Evolutionary conservation across 2,797 vertebrate species (phyloP), one percentile per base, ranked within the genome.

Genomic region (Zalophus californianus): DNA sequence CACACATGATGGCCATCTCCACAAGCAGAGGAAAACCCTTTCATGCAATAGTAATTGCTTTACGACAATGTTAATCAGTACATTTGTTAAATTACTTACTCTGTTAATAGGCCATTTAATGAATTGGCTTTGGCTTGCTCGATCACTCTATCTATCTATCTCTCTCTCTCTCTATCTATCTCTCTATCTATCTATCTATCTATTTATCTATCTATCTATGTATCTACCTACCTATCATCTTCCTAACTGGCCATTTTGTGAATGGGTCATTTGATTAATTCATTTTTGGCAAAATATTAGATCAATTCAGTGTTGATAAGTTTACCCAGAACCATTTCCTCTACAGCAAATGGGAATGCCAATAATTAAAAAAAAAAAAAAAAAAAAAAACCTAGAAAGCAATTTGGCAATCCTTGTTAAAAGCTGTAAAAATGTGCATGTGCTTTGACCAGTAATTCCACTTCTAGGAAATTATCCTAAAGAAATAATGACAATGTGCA

Each of bases 391-490:
- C 38, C 64, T 95, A 54, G 58, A 94, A 90, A 89, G 48, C 72
- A 93, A 84, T 68, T 96, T 92, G 50, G 32, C 62, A 54, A 79
- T 75, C 14, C 11, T 72, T 91, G 20, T 91, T 90, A 89, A 64
- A 88, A 86, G 41, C 44, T 91, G 5, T 83, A 92, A 96, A 86
- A 66, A 56, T 86, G 23, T 68, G 13, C 18, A 23, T 75, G 18
- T 94, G 96, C 66, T 58, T 50, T 96, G 86, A 95, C 60, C 70
- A 96, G 72, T 11, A 84, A 87, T 90, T 68, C 38, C 20, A 85
- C 70, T 94, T 96, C 79, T 84, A 91, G 85, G 79, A 97, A 95
- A 92, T 94, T 95, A 93, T 70, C 58, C 75, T 88, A 73, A 95
- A 87, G 95, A 94, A 97, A 94, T 73, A 64, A 86, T 85, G 75